A percentile compares a stretch with the other conserved stretches of the same genome.
Evolutionary conservation across 2,888 invertebrate species (phyloP).

Genomic region (Nephrotoma guestfalica): DNA sequence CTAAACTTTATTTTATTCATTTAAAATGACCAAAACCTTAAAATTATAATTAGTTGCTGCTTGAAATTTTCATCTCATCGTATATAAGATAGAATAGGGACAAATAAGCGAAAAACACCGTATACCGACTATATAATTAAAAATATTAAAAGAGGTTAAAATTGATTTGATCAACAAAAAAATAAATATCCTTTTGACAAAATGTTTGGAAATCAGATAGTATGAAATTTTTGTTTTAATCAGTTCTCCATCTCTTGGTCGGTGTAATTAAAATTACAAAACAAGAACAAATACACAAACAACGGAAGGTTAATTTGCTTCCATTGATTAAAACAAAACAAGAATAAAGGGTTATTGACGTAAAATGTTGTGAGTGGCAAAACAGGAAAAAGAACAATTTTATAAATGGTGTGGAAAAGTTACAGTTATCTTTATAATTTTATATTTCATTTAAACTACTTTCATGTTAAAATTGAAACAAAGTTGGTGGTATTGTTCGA

Average conservation of each 20-base stretch:
- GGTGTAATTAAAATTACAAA: not conserved
- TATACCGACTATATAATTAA: not conserved
- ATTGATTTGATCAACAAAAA: not conserved
- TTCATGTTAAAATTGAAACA: not conserved
- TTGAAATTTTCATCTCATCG: not conserved
- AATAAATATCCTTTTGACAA: not conserved
- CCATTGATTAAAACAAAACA: not conserved
- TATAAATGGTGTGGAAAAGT: not conserved
- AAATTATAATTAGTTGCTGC: not conserved
- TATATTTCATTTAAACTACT: not conserved
- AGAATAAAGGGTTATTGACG: not conserved
- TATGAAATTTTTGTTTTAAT: not conserved
- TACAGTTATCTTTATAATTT: not conserved
- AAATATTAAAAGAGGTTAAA: not conserved
- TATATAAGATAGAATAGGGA: not conserved
- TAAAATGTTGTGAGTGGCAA: not conserved
- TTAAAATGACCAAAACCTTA: not conserved
- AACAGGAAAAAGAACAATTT: not conserved
- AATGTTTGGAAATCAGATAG: not conserved
- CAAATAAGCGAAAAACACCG: not conserved
- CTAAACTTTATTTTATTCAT: not conserved
- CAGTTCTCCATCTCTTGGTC: not conserved
- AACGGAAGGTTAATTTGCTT: not conserved
- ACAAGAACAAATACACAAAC: not conserved
- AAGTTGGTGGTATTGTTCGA: not conserved